These are phyloP conservation scores for Pteropus rufus DNA, from an alignment of 2,797 vertebrate genomes.

Conservation along the genomic window DNA sequence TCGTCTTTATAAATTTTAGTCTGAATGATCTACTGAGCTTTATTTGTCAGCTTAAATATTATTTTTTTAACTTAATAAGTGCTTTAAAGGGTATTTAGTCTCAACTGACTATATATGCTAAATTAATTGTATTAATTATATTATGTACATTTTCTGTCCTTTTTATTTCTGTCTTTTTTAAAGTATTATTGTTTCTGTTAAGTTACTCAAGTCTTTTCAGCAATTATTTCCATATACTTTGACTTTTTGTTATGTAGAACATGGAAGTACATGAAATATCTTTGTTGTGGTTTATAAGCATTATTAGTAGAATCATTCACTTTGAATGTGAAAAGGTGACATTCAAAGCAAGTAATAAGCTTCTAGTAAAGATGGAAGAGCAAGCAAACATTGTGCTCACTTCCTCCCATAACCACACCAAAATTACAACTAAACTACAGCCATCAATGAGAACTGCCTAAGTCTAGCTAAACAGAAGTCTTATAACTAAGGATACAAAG, in stretches of 20 bases:
- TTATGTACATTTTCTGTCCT: background rate
- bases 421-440: too few relatives aligned
- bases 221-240: background rate
- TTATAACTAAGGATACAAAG: too few relatives aligned
- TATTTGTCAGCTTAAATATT: background rate
- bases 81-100: background rate
- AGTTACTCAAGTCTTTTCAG: background rate
- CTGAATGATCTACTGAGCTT: background rate
- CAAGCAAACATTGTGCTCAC: too few relatives aligned
- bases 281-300: background rate
- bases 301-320: background rate
- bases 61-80: background rate
- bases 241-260: background rate
- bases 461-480: too few relatives aligned
- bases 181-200: constrained; percentile 4
- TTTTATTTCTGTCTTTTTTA: background rate
- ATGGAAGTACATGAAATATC: constrained; percentile 25
- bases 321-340: background rate
- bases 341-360: background rate
- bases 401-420: too few relatives aligned
- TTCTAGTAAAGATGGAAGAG: too few relatives aligned
- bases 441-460: too few relatives aligned
- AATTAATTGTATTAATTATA: background rate
- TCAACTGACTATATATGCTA: background rate
- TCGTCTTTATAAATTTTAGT: background rate